These are phyloP conservation scores for Cichlasoma orientale DNA, from an alignment of 2,797 vertebrate species.

Conservation along the genomic window DNA sequence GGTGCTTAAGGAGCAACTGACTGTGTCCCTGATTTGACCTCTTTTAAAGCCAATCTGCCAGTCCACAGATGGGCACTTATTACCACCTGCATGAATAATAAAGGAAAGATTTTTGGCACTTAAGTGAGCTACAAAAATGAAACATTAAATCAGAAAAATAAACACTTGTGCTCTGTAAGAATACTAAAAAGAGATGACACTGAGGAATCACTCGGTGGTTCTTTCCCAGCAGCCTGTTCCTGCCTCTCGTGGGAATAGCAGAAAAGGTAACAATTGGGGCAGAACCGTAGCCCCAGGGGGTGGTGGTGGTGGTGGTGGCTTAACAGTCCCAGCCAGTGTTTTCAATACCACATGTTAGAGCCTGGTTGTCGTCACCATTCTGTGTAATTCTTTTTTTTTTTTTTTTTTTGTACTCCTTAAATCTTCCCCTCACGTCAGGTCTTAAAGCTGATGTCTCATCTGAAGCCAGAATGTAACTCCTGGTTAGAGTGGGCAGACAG, in stretches of 20 bases:
- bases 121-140: conserved; percentile 6
- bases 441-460: conserved; percentile 56
- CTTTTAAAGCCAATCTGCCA: conserved; percentile 27
- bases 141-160: conserved; percentile 20
- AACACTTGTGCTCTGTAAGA: neutral
- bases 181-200: conserved; percentile 6
- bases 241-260: conserved; percentile 12
- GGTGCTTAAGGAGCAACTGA: neutral
- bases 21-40: conserved; percentile 35
- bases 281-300: neutral
- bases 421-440: conserved; percentile 31
- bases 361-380: conserved; percentile 31
- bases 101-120: conserved; percentile 26
- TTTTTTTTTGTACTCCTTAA: conserved; percentile 43
- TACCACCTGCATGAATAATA: conserved; percentile 44
- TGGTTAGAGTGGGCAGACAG: conserved; percentile 43
- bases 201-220: conserved; percentile 4
- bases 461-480: conserved; percentile 42
- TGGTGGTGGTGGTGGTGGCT: conserved; percentile 11
- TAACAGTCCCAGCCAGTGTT: conserved; percentile 25
- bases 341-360: conserved; percentile 36
- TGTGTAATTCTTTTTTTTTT: conserved; percentile 19
- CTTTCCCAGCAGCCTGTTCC: conserved; percentile 5
- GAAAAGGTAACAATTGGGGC: neutral
- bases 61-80: conserved; percentile 41